Evolutionary conservation across 2,113 vertebrate species (phyloP).

Genomic region (Phocoena sinus): DNA sequence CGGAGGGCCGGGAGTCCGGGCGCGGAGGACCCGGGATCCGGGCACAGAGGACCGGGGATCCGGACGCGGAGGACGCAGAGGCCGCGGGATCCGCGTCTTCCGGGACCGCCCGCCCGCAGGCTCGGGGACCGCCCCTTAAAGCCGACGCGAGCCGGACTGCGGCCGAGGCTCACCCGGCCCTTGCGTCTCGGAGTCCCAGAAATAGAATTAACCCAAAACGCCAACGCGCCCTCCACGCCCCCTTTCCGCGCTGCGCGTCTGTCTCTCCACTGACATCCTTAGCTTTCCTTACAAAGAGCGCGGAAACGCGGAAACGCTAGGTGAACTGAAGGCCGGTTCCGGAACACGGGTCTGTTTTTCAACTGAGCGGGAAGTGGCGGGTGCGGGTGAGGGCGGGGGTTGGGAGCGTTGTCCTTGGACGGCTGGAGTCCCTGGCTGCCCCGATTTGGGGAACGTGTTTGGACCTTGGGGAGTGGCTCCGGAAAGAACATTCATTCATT

Average conservation of each 20-base stretch:
- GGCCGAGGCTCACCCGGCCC: accelerated
- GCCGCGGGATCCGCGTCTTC: not conserved
- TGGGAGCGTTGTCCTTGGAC: not conserved
- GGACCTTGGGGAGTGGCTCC: not conserved
- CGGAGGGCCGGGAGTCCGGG: not conserved
- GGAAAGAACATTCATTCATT: not conserved
- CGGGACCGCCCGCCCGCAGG: not conserved
- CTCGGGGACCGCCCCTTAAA: slow-evolving; percentile 54
- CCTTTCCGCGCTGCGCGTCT: not conserved
- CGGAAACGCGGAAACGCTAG: not conserved
- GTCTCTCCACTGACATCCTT: not conserved
- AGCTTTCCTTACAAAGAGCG: not conserved
- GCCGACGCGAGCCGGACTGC: not conserved
- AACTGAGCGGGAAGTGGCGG: not conserved
- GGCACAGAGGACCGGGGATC: accelerated
- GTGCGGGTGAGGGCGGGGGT: accelerated
- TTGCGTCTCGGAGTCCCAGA: accelerated
- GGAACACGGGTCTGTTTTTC: not conserved
- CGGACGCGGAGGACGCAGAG: accelerated
- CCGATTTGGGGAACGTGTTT: not conserved
- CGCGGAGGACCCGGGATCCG: accelerated
- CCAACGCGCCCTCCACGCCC: not conserved
- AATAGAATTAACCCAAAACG: not conserved
- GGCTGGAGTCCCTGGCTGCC: not conserved
- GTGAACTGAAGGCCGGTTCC: not conserved